phyloP scores from a whole-genome alignment of 2,888 invertebrate genomes.

The Xylophagus ater region DNA sequence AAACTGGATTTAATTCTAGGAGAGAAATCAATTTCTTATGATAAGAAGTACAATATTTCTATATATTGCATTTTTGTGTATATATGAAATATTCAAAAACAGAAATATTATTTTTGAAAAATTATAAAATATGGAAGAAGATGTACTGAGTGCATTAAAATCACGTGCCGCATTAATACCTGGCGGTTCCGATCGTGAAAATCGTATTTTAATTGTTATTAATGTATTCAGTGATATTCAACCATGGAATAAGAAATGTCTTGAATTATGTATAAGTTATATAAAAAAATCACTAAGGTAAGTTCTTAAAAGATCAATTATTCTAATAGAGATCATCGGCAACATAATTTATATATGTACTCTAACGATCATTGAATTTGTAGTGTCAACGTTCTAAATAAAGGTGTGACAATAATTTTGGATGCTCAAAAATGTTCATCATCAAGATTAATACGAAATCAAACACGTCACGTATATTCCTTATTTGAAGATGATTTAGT shows the following conservation, averaged over 20 bases:
- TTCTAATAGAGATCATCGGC: neutral
- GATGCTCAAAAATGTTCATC: conserved; percentile 52
- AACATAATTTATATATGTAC: neutral
- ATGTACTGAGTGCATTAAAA: conserved; percentile 47
- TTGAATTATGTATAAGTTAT: conserved; percentile 35
- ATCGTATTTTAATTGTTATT: conserved; percentile 50
- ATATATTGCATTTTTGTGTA: neutral
- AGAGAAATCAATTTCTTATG: too few species aligned
- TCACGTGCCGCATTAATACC: conserved; percentile 50
- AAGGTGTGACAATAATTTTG: conserved; percentile 50
- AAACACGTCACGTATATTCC: conserved; percentile 46
- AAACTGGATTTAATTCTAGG: conserved; percentile 5
- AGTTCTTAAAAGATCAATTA: conserved; percentile 21
- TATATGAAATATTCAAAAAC: too few species aligned
- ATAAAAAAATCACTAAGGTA: conserved; percentile 37
- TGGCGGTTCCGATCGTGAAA: conserved; percentile 55
- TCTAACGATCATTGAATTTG: conserved; percentile 1
- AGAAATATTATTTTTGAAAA: neutral
- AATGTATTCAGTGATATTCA: conserved; percentile 48
- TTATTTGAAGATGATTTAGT: conserved; percentile 42
- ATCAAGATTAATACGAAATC: conserved; percentile 51
- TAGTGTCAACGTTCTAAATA: conserved; percentile 29
- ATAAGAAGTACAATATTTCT: neutral
- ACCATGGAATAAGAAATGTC: conserved; percentile 38
- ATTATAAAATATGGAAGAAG: conserved; percentile 41